Evolutionary conservation across 53 echinoderm and acorn worm species (phyloP), one percentile per base, ranked within the genome.

Genomic region (Paelopatides confundens): DNA sequence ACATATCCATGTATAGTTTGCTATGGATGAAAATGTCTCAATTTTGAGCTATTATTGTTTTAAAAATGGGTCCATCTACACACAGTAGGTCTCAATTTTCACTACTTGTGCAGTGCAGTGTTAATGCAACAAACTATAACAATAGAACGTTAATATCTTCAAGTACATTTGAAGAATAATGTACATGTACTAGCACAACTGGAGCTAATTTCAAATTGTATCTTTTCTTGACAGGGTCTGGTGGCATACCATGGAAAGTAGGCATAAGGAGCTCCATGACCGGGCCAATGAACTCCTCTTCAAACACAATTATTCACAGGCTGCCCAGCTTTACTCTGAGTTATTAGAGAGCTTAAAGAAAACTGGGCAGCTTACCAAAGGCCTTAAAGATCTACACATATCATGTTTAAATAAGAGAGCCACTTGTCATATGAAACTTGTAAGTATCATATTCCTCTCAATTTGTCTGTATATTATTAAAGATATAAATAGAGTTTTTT

Each of bases 261-360:
- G 93, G 90, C 97, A 97, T 82, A 97, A 97, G 81, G 91, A 97
- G 90, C 95, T 97, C 90, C 93, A 93, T 92, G 97, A 97, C 81
- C 89, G 91, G 90, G 97, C 97, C 90, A 97, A 95, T 88, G 95
- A 93, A 85, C 91, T 90, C 81, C 93, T 95, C 88, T 91, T 91
- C 76, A 86, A 87, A 82, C 95, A 95, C 62, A 93, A 97, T 47
- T 97, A 97, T 90, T 87, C 85, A 29, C 91, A 95, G 51, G 97
- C 97, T 35, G 95, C 97, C 34, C 89, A 95, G 82, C 85, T 93
- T 52, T 97, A 93, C 93, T 89, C 95, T 30, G 89, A 97, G 87
- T 90, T 93, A 6, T 90, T 97, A 86, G 95, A 92, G 88, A 89
- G 85, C 63, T 63, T 93, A 12, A 17, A 71, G 51, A 69, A 83